These are phyloP conservation scores for Scelioninae gen. 2 DNA, from an alignment of 2,888 invertebrate genomes.

Conservation along the genomic window DNA sequence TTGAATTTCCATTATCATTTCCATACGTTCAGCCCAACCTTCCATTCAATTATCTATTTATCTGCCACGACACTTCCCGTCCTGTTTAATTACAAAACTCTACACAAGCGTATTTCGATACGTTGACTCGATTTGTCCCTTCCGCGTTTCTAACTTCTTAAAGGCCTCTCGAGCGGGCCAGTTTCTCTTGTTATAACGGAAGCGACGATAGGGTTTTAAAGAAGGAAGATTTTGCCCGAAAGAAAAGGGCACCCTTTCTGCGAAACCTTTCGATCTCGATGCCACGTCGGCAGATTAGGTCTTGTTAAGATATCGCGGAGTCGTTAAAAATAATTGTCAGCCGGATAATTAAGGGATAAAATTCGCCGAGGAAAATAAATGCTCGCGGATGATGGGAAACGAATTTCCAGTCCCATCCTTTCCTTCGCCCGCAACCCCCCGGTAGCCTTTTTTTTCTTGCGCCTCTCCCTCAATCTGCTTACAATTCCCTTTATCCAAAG, in stretches of 20 bases:
- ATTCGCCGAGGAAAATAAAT: slow-evolving; percentile 60
- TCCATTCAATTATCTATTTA: no score
- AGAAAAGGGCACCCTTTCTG: slow-evolving; percentile 61
- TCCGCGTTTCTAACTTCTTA: slow-evolving; percentile 37
- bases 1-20: no score
- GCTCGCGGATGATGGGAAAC: slow-evolving; percentile 54
- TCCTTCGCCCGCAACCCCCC: slow-evolving; percentile 51
- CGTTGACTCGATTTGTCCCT: slow-evolving; percentile 43
- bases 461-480: slow-evolving; percentile 71
- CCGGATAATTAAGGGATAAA: slow-evolving; percentile 72
- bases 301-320: slow-evolving; percentile 71
- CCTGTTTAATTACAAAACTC: slow-evolving; percentile 18
- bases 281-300: slow-evolving; percentile 69
- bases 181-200: slow-evolving; percentile 56
- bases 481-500: slow-evolving; percentile 71
- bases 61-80: no score
- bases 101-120: slow-evolving; percentile 45
- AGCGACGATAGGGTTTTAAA: slow-evolving; percentile 61
- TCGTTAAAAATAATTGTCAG: slow-evolving; percentile 75
- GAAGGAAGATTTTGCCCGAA: slow-evolving; percentile 61
- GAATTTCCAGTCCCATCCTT: slow-evolving; percentile 64
- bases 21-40: no score
- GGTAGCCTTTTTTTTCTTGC: slow-evolving; percentile 49
- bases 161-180: slow-evolving; percentile 42
- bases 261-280: slow-evolving; percentile 59